Percentiles rank a stretch among this genome's conserved stretches.
Evolutionary conservation across 2,888 invertebrate genomes (phyloP).

Genomic region (Lymantria dispar): DNA sequence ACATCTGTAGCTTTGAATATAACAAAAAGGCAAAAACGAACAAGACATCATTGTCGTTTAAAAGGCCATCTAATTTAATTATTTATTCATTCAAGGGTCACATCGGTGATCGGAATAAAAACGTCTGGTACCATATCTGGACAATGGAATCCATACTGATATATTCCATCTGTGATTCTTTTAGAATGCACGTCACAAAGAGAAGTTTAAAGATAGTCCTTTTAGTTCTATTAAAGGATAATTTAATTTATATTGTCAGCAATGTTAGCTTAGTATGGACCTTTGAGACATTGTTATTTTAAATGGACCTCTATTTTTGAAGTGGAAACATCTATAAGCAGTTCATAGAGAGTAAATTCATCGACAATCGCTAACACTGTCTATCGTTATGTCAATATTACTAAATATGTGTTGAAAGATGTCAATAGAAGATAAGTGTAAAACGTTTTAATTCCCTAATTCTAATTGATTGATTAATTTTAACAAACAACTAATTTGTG

Average conservation of each 20-base stretch:
- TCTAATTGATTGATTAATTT: no score
- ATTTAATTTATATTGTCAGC: conserved; percentile 70
- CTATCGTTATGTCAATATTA: no score
- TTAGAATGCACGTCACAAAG: conserved; percentile 25
- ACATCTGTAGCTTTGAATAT: background rate
- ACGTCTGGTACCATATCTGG: conserved; percentile 24
- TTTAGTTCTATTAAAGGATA: conserved; percentile 50
- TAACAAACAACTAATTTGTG: no score
- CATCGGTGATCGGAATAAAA: conserved; percentile 14
- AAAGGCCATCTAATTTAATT: conserved; percentile 28
- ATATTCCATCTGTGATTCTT: conserved; percentile 17
- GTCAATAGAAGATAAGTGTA: no score
- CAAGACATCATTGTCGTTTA: conserved; percentile 1
- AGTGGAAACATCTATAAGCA: no score
- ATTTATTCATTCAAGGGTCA: conserved; percentile 26
- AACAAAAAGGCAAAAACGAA: background rate
- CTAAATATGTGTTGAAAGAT: no score
- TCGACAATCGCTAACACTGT: no score
- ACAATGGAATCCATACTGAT: conserved; percentile 16
- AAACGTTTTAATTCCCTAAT: no score
- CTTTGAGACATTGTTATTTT: no score
- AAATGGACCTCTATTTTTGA: no score
- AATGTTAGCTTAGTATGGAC: conserved; percentile 23
- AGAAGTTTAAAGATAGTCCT: conserved; percentile 20
- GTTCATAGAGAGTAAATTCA: no score